Conservation (phyloP, 2,888 invertebrate species). For the Azorinus chamasolen region DNA sequence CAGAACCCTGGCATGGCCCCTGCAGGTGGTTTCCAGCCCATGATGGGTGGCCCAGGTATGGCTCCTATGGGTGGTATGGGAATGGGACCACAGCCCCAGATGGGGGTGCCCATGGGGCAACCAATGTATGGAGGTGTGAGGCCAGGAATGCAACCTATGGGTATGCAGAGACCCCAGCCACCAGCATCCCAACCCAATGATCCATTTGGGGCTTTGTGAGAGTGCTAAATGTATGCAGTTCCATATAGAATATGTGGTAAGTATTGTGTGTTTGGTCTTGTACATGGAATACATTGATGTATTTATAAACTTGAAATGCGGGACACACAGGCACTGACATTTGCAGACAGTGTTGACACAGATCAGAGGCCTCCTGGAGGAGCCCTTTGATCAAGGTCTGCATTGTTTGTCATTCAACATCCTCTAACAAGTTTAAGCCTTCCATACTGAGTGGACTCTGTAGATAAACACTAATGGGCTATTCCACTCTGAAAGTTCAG, state of each 20-base stretch:
- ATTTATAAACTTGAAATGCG: too few relatives aligned
- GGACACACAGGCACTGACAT: too few relatives aligned
- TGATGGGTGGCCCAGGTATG: constrained; percentile 45
- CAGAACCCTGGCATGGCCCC: constrained; percentile 54
- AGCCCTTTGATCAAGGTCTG: too few relatives aligned
- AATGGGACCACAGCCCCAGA: constrained; percentile 55
- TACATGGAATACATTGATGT: too few relatives aligned
- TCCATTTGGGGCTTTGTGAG: constrained; percentile 83
- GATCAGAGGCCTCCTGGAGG: too few relatives aligned
- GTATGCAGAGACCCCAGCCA: constrained; percentile 64
- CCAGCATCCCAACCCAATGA: constrained; percentile 74
- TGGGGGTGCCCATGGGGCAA: constrained; percentile 68
- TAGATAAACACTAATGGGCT: too few relatives aligned
- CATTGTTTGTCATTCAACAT: too few relatives aligned
- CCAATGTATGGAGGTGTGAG: constrained; percentile 56
- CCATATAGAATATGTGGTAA: constrained; percentile 15
- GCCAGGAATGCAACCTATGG: constrained; percentile 68
- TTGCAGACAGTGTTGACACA: too few relatives aligned
- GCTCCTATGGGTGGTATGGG: constrained; percentile 47
- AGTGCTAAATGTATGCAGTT: background rate
- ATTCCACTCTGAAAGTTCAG: too few relatives aligned
- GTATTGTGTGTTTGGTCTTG: constrained; percentile 19
- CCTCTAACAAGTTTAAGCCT: too few relatives aligned
- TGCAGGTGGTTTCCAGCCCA: constrained; percentile 15
- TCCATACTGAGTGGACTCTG: too few relatives aligned